Base-by-base conservation (phyloP, 2,797 vertebrate genomes). In the Numenius phaeopus region DNA sequence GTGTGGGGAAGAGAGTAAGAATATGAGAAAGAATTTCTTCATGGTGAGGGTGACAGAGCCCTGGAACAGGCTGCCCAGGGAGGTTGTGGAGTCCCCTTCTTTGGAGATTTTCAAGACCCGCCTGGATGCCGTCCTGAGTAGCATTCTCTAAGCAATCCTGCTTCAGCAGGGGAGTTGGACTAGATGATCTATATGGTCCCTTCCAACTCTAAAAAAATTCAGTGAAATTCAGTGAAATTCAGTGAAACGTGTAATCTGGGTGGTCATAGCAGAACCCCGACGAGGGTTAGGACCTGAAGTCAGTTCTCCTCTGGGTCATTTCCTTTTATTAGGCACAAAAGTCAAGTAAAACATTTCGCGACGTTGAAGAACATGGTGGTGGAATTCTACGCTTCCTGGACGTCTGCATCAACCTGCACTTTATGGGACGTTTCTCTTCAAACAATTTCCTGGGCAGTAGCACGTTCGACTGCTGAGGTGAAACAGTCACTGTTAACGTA, bases 211-310 rank as follows among this genome's bases (percentile, higher is more conserved):
- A n/a, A n/a, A n/a, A n/a, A n/a, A n/a, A n/a, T n/a, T n/a, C n/a
- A n/a, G n/a, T n/a, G n/a, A n/a, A n/a, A n/a, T n/a, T n/a, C n/a
- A n/a, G n/a, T n/a, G n/a, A n/a, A n/a, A n/a, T n/a, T n/a, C n/a
- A n/a, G n/a, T n/a, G n/a, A n/a, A 39, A 11, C 0, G 0, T 69
- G 7, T 26, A 10, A 61, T 80, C 24, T 65, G 39, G 67, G 20
- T 16, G 49, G 40, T 78, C n/a, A 6, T 20, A 29, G 34, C 46
- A 77, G 75, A 67, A 72, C 18, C 10, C 13, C 0, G 0, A 9
- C 20, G 66, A 30, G 34, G 42, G 27, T 23, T 59, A 61, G 67
- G 46, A 65, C 46, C 62, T 65, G n/a, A 65, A 75, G 72, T 54
- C 29, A 27, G 0, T 58, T 79, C 29, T 87, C 8, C 29, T 79